Evolutionary conservation across 2,797 vertebrate genomes (phyloP), one percentile per base, ranked within the genome.

Genomic region (Sebastes matsubarae): DNA sequence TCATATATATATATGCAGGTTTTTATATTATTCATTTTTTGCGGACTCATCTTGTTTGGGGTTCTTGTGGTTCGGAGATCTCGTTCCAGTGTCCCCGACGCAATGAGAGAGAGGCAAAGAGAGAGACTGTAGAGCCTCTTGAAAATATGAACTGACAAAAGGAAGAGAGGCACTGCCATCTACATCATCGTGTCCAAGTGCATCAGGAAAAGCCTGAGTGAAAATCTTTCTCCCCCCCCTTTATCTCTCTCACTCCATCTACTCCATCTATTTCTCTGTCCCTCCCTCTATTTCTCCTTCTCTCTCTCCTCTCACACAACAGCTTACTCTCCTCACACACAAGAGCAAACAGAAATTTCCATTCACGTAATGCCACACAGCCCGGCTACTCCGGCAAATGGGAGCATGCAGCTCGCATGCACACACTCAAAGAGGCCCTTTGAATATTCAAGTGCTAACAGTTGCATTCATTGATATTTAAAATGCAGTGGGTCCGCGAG

Each of bases 401-500:
- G 92, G 91, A 93, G 92, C 92, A 93, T 93, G 93, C 92, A 95
- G 93, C 93, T 94, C 86, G 77, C 90, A 92, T 94, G 92, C 92
- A 92, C 90, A 91, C 93, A 88, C 94, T 94, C 93, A 93, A 93
- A 94, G 93, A 93, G 90, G 83, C 87, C 88, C 93, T 95, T 95
- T 95, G 93, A 94, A 94, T 94, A 94, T 94, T 94, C 93, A 94
- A 94, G 94, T 94, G 89, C 90, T 92, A 91, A 92, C 93, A 93
- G 92, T 94, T 94, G 93, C 91, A 93, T 94, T 94, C 93, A 93
- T 94, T 94, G 93, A 94, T 94, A 94, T 95, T 94, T 95, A 94
- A 94, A 95, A 94, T 93, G 92, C 94, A 90, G 86, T 88, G 88
- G 83, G 91, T 92, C 87, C 79, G 86, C 86, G 66, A 93, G 88